phyloP scores from a whole-genome alignment of 2,113 vertebrate genomes.

The Pleuronectes platessa region DNA sequence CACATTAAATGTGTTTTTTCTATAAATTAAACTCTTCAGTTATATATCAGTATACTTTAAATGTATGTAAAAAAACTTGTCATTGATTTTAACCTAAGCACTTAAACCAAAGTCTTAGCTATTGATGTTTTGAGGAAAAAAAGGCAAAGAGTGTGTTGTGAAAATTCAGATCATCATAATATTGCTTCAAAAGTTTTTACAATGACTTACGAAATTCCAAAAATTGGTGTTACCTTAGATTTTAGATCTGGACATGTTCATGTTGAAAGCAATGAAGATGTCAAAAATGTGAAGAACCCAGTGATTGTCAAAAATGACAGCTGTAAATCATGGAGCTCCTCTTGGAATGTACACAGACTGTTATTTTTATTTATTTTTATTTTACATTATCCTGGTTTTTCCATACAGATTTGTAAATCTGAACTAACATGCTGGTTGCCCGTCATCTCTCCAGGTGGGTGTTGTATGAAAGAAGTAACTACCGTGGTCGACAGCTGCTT shows the following conservation, averaged over 20 bases:
- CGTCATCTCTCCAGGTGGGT: constrained; percentile 86
- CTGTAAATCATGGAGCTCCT: background rate
- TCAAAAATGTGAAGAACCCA: background rate
- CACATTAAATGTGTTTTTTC: too few relatives aligned
- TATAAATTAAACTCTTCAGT: too few relatives aligned
- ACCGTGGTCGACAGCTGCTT: constrained; percentile 90
- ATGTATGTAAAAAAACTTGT: too few relatives aligned
- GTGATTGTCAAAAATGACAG: background rate
- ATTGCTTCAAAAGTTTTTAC: constrained; percentile 9
- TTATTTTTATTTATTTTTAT: background rate
- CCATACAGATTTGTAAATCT: background rate
- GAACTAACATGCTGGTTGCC: background rate
- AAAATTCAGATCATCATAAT: too few relatives aligned
- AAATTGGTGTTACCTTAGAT: background rate
- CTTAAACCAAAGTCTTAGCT: too few relatives aligned
- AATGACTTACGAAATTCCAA: constrained; percentile 24
- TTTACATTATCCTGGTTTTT: background rate
- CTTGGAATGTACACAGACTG: background rate
- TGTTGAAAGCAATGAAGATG: background rate
- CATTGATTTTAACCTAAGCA: too few relatives aligned
- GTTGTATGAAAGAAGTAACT: constrained; percentile 89
- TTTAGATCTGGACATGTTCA: background rate
- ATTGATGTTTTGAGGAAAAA: background rate
- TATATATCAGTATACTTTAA: too few relatives aligned
- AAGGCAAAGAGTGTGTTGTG: background rate